phyloP scores from a whole-genome alignment of 2,113 vertebrate genomes.

The Xenotilapia flavipinnis region DNA sequence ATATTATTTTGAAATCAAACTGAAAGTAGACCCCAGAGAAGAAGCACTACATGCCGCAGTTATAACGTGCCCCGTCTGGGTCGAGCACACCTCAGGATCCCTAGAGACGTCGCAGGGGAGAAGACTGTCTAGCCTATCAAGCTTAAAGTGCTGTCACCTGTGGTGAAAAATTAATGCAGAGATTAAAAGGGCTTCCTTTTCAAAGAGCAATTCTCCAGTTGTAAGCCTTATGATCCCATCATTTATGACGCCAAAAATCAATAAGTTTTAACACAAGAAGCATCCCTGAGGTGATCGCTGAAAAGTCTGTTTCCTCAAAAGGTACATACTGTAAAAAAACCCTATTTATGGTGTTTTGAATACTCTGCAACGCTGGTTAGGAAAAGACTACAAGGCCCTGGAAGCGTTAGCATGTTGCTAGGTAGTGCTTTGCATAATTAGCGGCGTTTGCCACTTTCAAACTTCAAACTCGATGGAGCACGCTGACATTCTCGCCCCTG shows the following conservation, averaged over 20 bases:
- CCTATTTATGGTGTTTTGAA: neutral
- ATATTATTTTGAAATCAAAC: neutral
- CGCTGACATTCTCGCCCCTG: neutral
- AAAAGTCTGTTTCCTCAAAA: neutral
- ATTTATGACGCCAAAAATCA: neutral
- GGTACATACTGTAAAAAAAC: neutral
- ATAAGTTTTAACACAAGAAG: neutral
- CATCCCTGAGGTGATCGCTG: neutral
- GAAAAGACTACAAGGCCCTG: neutral
- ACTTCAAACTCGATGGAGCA: neutral
- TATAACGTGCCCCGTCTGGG: neutral
- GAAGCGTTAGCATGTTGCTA: neutral
- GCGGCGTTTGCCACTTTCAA: neutral
- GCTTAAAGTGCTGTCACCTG: neutral
- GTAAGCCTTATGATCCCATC: neutral
- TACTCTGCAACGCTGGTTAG: neutral
- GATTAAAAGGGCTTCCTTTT: neutral
- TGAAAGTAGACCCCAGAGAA: neutral
- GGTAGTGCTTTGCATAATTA: conserved; percentile 1
- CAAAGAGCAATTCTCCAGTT: neutral
- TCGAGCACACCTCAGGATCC: neutral
- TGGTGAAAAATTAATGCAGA: neutral
- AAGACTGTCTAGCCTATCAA: neutral
- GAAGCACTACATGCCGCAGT: rapidly evolving
- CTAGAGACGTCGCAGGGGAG: neutral